Conservation (phyloP, 2,888 invertebrate species). For the Operophtera brumata region DNA sequence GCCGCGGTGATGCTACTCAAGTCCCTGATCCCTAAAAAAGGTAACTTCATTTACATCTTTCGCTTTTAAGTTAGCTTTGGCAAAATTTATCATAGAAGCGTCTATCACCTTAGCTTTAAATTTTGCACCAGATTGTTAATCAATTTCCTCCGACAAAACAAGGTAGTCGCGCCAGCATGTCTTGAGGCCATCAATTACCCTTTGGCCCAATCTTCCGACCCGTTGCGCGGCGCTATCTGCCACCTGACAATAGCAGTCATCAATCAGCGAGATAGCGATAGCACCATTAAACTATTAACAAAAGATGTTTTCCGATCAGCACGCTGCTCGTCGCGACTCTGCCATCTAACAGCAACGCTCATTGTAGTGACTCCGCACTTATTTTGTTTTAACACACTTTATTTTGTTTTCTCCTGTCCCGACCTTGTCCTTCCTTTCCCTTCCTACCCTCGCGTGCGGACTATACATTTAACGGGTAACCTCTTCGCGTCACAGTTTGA, state of each 20-base stretch:
- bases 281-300: conserved; percentile 63
- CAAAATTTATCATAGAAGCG: too few species aligned
- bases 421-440: conserved; percentile 50
- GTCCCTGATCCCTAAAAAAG: conserved; percentile 98
- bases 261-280: conserved; percentile 59
- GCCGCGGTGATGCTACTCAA: conserved; percentile 98
- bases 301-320: conserved; percentile 43
- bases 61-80: conserved; percentile 38
- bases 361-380: conserved; percentile 48
- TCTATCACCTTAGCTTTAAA: conserved; percentile 3
- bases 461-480: conserved; percentile 22
- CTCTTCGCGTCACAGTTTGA: conserved; percentile 24
- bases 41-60: conserved; percentile 79
- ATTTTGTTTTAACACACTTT: conserved; percentile 42
- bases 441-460: conserved; percentile 47
- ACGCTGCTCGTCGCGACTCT: conserved; percentile 6
- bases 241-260: conserved; percentile 72
- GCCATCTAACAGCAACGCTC: conserved; percentile 33
- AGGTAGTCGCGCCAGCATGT: conserved; percentile 24
- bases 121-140: conserved; percentile 12
- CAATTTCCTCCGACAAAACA: conserved; percentile 5
- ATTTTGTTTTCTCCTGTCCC: conserved; percentile 43
- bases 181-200: conserved; percentile 36
- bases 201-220: conserved; percentile 37
- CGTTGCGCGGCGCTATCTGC: conserved; percentile 34